Evolutionary conservation across 1,140 invertebrate species (phyloP).

Genomic region (Drosophila pallidifrons): DNA sequence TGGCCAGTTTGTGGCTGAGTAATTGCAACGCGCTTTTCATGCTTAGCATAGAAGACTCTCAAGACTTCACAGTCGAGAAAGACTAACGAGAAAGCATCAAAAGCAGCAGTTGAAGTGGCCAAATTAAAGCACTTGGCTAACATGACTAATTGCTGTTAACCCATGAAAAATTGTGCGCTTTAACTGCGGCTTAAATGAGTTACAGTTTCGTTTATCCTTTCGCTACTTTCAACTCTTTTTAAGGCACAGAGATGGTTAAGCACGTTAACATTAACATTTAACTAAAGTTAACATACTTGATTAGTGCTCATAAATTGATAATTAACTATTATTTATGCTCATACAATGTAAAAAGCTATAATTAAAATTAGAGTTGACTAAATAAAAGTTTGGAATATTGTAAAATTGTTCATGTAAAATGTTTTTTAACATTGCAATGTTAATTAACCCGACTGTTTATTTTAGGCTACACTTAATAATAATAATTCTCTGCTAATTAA

Average conservation of each 20-base stretch:
- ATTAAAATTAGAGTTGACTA: too few relatives aligned
- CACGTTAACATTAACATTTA: too few relatives aligned
- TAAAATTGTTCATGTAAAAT: too few relatives aligned
- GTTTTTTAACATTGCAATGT: not conserved
- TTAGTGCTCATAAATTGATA: too few relatives aligned
- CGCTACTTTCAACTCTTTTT: not conserved
- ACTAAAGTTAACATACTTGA: too few relatives aligned
- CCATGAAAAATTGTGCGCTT: not conserved
- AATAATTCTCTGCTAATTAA: too few relatives aligned
- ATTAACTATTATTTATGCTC: too few relatives aligned
- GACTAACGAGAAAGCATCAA: not conserved
- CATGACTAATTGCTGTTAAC: slow-evolving; percentile 16
- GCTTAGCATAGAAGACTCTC: not conserved
- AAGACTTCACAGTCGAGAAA: not conserved
- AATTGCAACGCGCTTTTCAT: slow-evolving; percentile 28
- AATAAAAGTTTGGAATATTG: too few relatives aligned
- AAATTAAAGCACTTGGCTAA: slow-evolving; percentile 8
- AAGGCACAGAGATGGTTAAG: not conserved
- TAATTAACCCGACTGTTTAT: too few relatives aligned
- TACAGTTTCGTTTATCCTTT: too few relatives aligned
- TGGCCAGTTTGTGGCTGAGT: slow-evolving; percentile 36
- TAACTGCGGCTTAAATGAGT: not conserved
- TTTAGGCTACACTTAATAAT: too few relatives aligned
- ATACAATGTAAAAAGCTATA: too few relatives aligned
- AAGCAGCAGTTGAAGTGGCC: not conserved